phyloP scores from a whole-genome alignment of 2,797 vertebrate genomes.

The Crax fasciolata region DNA sequence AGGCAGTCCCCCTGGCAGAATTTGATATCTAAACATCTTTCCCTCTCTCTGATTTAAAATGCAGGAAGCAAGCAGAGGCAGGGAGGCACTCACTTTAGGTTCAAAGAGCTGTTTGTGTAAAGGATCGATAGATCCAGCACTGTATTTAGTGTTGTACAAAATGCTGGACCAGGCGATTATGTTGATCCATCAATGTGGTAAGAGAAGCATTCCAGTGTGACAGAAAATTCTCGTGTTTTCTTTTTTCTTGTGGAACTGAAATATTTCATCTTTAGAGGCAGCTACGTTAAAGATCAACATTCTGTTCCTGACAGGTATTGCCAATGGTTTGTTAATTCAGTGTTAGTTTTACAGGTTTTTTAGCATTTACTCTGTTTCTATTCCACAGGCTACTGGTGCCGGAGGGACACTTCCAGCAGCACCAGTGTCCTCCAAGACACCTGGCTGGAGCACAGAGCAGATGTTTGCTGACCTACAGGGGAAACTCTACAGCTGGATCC shows the following conservation, averaged over 20 bases:
- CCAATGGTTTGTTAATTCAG: background rate
- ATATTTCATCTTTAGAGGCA: constrained; percentile 18
- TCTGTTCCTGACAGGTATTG: background rate
- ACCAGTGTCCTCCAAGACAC: background rate
- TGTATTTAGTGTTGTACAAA: constrained; percentile 8
- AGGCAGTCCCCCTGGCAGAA: background rate
- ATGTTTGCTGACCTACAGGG: background rate
- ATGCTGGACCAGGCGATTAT: constrained; percentile 47
- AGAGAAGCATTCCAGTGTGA: constrained; percentile 37
- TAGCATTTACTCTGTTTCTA: background rate
- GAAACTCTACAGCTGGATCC: background rate
- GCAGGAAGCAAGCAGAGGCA: background rate
- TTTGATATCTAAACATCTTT: background rate
- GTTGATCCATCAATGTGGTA: constrained; percentile 41
- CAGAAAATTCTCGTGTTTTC: constrained; percentile 17
- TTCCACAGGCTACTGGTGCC: background rate
- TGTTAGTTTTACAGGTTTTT: background rate
- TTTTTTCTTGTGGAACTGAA: constrained; percentile 1
- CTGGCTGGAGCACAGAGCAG: background rate
- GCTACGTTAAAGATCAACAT: background rate
- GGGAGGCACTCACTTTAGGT: background rate
- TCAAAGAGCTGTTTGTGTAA: constrained; percentile 21
- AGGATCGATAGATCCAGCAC: constrained; percentile 29
- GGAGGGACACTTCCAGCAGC: background rate
- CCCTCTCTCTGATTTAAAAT: background rate